Evolutionary conservation across 2,888 invertebrate genomes (phyloP), one percentile per base, ranked within the genome.

Genomic region (Rhorus exstirpatorius): DNA sequence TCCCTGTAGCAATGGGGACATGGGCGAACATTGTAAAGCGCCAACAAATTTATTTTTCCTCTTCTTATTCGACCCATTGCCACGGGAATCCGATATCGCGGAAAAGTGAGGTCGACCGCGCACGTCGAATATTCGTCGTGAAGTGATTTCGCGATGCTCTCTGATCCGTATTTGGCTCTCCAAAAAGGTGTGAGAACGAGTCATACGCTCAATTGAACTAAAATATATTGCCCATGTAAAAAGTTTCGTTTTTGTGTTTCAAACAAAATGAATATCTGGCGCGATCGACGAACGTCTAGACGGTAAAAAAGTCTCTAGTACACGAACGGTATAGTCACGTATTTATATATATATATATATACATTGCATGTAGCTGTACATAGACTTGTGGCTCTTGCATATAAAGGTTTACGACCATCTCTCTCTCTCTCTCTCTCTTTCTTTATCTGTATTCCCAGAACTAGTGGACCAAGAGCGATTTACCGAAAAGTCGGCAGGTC

Each of bases 91-190:
- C 51, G 49, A 60, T 51, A 60, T 68, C 60, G 41, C 61, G 53
- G 41, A 55, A 67, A 79, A 79, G 83, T 55, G 81, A 80, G 72
- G 65, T 84, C 81, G 75, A 58, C 72, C 79, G 77, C 80, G 74
- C 71, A 46, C 26, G 44, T n/a, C 31, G 19, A 58, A 72, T 60
- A 72, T 60, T 49, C 46, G 21, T 46, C 21, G 71, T 49, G 49
- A 71, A 58, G 71, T 71, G 55, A 55, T 71, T 71, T 35, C 19
- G 46, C 60, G 31, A 60, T 35, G 44, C 49, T 60, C 60, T 19
- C 24, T n/a, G 19, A 46, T 65, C 19, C 24, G 7, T 41, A 35
- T 55, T 67, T 44, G 58, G 58, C 35, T 46, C 46, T 26, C 19
- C 12, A 6, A 6, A 72, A 49, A 72, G 24, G 61, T 26, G 72